Conservation (phyloP, 2,113 vertebrate species). For the Tenebrosternarchus preto region DNA sequence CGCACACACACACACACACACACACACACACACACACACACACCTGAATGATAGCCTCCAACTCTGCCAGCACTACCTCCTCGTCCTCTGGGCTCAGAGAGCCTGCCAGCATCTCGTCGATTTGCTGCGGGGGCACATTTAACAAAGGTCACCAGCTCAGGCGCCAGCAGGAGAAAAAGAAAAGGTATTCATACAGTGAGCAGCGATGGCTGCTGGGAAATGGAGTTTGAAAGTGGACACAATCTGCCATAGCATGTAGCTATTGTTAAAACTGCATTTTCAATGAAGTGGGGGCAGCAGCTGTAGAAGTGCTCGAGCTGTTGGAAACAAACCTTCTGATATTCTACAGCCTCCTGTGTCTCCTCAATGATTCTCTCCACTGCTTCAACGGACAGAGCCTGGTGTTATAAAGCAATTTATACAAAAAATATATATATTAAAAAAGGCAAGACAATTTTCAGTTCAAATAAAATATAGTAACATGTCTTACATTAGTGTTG, state of each 20-base stretch:
- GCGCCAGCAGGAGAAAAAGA: neutral
- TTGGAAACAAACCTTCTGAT: slow-evolving; percentile 81
- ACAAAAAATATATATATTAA: too few species aligned
- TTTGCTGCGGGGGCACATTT: slow-evolving; percentile 79
- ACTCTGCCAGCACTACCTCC: slow-evolving; percentile 88
- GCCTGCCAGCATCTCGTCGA: slow-evolving; percentile 88
- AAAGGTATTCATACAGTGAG: neutral
- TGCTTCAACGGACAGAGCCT: slow-evolving; percentile 94
- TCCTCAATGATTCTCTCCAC: slow-evolving; percentile 94
- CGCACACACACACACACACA: neutral
- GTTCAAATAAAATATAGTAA: neutral
- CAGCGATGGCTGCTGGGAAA: neutral
- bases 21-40: neutral
- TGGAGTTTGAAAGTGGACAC: neutral
- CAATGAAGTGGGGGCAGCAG: neutral
- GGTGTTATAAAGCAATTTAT: slow-evolving; percentile 29
- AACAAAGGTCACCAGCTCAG: neutral
- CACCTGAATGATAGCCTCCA: slow-evolving; percentile 90
- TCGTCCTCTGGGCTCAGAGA: slow-evolving; percentile 88
- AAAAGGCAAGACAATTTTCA: too few species aligned
- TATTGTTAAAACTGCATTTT: neutral
- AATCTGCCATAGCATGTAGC: neutral
- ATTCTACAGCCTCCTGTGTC: slow-evolving; percentile 89
- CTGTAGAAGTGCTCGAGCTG: neutral
- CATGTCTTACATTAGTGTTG: neutral